Percentiles rank a stretch among this genome's conserved stretches.
These are phyloP conservation scores for Acronicta leporina DNA, from an alignment of 2,888 invertebrate species.

Conservation along the genomic window DNA sequence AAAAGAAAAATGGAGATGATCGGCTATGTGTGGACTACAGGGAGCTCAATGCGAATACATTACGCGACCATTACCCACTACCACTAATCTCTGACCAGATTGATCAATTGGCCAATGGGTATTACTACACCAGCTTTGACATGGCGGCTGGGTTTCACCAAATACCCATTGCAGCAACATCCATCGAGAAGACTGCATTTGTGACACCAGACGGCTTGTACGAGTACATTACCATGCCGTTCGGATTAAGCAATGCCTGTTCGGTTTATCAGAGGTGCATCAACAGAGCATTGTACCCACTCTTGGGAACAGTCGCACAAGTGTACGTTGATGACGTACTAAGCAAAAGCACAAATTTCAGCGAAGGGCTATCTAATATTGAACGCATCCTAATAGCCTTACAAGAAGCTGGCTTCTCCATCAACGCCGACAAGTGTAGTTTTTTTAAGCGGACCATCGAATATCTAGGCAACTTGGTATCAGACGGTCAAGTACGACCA, in stretches of 20 bases:
- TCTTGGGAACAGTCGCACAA: background rate
- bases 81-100: no score
- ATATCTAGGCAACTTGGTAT: background rate
- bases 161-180: slow-evolving; percentile 29
- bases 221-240: background rate
- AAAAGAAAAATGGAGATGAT: no score
- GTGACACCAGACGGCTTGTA: background rate
- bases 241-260: slow-evolving; percentile 33
- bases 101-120: no score
- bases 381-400: background rate
- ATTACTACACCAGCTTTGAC: background rate
- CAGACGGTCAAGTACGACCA: background rate
- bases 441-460: background rate
- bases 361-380: background rate
- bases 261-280: slow-evolving; percentile 10
- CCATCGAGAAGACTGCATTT: background rate
- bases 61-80: no score
- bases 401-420: background rate
- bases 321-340: background rate
- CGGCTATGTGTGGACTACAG: no score
- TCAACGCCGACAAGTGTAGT: background rate
- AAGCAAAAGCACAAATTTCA: background rate
- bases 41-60: no score
- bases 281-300: background rate
- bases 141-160: background rate